Evolutionary conservation across 2,113 vertebrate genomes (phyloP).

Genomic region (Gymnogyps californianus): DNA sequence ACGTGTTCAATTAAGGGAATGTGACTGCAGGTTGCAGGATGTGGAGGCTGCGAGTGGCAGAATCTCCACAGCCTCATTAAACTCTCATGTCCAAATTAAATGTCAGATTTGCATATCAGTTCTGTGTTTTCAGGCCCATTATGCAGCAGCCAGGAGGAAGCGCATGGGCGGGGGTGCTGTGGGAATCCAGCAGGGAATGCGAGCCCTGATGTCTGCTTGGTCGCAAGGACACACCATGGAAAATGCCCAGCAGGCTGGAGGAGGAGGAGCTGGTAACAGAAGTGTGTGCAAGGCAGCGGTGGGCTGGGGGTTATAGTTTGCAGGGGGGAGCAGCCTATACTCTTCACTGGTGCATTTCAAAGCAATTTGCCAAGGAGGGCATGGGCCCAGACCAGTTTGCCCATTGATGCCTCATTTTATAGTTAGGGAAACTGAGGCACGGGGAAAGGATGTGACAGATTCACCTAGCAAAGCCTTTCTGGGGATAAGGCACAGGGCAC

Average conservation of each 20-base stretch:
- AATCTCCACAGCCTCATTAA: conserved; percentile 56
- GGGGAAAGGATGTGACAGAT: neutral
- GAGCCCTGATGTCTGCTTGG: neutral
- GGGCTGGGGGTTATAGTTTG: neutral
- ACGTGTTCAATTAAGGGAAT: neutral
- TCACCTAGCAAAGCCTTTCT: neutral
- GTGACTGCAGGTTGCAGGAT: conserved; percentile 15
- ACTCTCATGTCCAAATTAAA: conserved; percentile 61
- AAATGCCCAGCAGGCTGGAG: neutral
- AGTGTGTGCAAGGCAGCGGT: rapidly evolving
- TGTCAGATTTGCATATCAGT: conserved; percentile 60
- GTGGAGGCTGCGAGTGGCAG: conserved; percentile 40
- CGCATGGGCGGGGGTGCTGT: neutral
- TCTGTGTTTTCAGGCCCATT: neutral
- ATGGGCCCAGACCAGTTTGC: neutral
- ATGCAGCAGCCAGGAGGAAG: neutral
- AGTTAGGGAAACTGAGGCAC: neutral
- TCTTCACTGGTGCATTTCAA: neutral
- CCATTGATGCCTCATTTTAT: neutral
- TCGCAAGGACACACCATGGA: neutral
- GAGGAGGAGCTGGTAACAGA: neutral
- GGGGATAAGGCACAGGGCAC: neutral
- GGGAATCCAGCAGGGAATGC: neutral
- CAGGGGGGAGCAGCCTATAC: neutral
- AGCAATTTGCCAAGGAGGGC: neutral